Conservation (phyloP, 2,797 vertebrate species). For the Mastacembelus armatus region DNA sequence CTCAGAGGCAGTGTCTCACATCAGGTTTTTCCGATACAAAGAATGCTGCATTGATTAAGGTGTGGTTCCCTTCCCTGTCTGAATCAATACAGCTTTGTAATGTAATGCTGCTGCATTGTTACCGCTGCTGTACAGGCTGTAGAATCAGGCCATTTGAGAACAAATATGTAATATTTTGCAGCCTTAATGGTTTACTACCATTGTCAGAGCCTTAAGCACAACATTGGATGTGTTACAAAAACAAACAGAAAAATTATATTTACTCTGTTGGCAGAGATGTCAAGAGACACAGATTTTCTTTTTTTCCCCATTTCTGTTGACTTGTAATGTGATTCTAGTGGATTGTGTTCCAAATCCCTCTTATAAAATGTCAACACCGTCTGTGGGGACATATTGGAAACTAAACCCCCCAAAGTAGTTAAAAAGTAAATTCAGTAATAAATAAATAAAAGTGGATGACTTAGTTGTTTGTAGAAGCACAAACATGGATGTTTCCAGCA, state of each 20-base stretch:
- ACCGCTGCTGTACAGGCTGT: not conserved
- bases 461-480: slow-evolving; percentile 14
- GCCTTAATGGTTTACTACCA: not conserved
- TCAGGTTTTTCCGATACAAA: slow-evolving; percentile 8
- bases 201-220: not conserved
- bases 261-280: slow-evolving; percentile 22
- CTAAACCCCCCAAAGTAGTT: slow-evolving; percentile 40
- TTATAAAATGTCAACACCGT: slow-evolving; percentile 61
- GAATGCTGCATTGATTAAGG: slow-evolving; percentile 10
- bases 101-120: not conserved
- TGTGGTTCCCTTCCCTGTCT: not conserved
- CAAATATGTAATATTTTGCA: not conserved
- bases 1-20: not conserved
- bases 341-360: slow-evolving; percentile 56
- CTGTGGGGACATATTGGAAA: slow-evolving; percentile 43
- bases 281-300: slow-evolving; percentile 33
- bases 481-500: slow-evolving; percentile 23
- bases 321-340: slow-evolving; percentile 44
- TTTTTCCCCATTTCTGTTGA: slow-evolving; percentile 23
- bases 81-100: slow-evolving; percentile 21
- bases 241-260: slow-evolving; percentile 26
- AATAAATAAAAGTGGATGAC: slow-evolving; percentile 40
- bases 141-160: not conserved
- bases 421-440: slow-evolving; percentile 35
- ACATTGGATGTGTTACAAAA: not conserved